Percentiles rank a stretch among this genome's conserved stretches.
phyloP scores from a whole-genome alignment of 2,888 invertebrate species.

The Nipponacmea schrenckii region DNA sequence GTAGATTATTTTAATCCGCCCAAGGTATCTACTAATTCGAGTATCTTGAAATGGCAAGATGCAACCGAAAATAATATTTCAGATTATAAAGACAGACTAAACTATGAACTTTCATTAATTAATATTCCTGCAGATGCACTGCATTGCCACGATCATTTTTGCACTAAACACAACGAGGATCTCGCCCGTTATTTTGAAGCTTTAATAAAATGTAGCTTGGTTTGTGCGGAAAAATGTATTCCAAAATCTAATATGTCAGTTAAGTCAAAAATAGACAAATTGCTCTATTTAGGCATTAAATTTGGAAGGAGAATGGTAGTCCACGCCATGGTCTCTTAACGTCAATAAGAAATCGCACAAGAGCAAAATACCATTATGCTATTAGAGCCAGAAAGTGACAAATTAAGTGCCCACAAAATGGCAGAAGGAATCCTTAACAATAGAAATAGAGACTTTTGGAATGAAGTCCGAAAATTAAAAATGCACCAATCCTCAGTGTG shows the following conservation, averaged over 20 bases:
- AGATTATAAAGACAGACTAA: too few species aligned
- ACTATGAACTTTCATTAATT: too few species aligned
- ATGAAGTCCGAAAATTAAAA: background rate
- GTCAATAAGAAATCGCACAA: background rate
- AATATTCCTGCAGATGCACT: background rate
- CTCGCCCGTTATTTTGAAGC: background rate
- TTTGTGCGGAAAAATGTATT: background rate
- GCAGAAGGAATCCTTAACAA: background rate
- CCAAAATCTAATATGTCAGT: background rate
- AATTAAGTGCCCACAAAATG: background rate
- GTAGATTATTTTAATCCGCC: background rate
- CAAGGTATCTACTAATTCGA: too few species aligned
- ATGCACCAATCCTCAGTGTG: too few species aligned
- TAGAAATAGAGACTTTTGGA: background rate
- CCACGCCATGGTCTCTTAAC: background rate
- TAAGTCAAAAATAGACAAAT: background rate
- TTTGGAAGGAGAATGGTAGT: background rate
- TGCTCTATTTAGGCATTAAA: background rate
- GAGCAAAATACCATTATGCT: conserved; percentile 6
- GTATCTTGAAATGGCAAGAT: too few species aligned
- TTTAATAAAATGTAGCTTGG: background rate
- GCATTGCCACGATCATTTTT: background rate
- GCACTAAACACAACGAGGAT: background rate
- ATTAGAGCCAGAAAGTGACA: background rate
- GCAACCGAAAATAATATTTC: too few species aligned